Percentiles rank a stretch among this genome's conserved stretches.
Evolutionary conservation across 35 echinoderm and acorn worm species (phyloP).

Genomic region (Ophioderma brevispina): DNA sequence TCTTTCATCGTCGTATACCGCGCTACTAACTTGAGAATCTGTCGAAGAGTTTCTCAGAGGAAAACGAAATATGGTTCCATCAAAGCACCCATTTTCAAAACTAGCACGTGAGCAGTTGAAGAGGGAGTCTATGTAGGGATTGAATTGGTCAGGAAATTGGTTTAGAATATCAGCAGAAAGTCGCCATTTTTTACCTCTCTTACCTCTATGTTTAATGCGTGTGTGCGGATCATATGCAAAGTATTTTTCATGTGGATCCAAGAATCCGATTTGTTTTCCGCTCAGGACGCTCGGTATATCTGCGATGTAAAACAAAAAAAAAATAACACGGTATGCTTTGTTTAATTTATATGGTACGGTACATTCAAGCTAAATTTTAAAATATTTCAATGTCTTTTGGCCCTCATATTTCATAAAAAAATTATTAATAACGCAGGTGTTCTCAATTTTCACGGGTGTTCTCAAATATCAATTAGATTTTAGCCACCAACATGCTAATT

Average conservation of each 20-base stretch:
- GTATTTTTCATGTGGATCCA: conserved; percentile 57
- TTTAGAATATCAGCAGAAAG: background rate
- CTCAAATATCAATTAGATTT: background rate
- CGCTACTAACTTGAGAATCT: background rate
- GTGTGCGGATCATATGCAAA: conserved; percentile 40
- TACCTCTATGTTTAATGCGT: background rate
- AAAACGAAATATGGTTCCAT: conserved; percentile 33
- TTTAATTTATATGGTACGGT: too few relatives aligned
- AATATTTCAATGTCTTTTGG: background rate
- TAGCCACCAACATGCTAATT: background rate
- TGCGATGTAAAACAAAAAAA: conserved; percentile 13
- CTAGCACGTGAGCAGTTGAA: background rate
- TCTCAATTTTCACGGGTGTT: background rate
- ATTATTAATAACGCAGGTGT: background rate
- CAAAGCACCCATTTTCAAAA: too few relatives aligned
- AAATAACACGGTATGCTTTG: background rate
- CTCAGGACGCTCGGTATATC: conserved; percentile 68
- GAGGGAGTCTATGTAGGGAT: background rate
- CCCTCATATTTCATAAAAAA: background rate
- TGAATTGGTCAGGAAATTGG: conserved; percentile 20
- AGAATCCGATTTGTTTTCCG: conserved; percentile 30
- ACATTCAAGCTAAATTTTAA: too few relatives aligned
- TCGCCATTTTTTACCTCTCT: background rate
- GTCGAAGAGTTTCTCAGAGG: conserved; percentile 14
- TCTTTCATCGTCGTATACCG: background rate